Percentiles rank a stretch among this genome's conserved stretches.
These are phyloP conservation scores for Troglohyphantes excavatus DNA, from an alignment of 2,888 invertebrate genomes.

Conservation along the genomic window DNA sequence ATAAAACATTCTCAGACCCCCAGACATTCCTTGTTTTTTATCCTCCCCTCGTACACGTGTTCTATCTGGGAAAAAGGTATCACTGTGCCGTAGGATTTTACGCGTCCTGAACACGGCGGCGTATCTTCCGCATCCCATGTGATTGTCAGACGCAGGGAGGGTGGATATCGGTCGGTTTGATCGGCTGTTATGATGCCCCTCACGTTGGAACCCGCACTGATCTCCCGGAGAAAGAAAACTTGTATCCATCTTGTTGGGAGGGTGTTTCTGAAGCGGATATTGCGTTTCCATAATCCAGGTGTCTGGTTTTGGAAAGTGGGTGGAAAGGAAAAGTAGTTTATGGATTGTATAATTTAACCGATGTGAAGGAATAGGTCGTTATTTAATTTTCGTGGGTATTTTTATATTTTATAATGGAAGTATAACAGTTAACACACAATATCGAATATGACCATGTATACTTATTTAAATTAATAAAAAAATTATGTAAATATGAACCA, in stretches of 20 bases:
- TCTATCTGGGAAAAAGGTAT: background rate
- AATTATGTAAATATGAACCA: too few species aligned
- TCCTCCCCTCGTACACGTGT: conserved; percentile 6
- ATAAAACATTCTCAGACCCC: conserved; percentile 41
- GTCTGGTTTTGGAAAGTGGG: too few species aligned
- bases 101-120: background rate
- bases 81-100: background rate
- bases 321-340: too few species aligned
- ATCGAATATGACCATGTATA: too few species aligned
- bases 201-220: conserved; percentile 21
- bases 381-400: too few species aligned
- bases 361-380: too few species aligned
- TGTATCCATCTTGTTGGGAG: background rate
- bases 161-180: background rate
- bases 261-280: background rate
- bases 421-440: too few species aligned
- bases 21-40: background rate
- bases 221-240: background rate
- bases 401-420: too few species aligned
- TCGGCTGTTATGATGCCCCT: background rate
- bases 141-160: conserved; percentile 31
- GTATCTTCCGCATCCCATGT: conserved; percentile 22
- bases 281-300: background rate
- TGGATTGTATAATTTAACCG: too few species aligned
- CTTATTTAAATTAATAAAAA: too few species aligned